phyloP scores from a whole-genome alignment of 2,797 vertebrate genomes.

The Corythornis leucogaster region DNA sequence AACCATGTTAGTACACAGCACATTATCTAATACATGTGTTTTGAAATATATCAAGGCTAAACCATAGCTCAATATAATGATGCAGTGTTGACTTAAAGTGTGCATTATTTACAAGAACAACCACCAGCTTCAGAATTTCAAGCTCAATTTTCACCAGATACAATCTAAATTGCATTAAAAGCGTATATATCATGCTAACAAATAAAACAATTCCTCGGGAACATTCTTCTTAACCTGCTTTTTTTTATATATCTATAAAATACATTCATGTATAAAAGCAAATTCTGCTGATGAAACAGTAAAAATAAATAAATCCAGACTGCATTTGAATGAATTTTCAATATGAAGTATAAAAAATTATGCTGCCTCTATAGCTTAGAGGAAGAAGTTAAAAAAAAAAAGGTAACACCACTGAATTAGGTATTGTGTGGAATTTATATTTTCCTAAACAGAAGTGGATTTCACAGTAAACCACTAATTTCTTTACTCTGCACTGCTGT shows the following conservation, averaged over 20 bases:
- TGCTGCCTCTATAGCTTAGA: slow-evolving; percentile 11
- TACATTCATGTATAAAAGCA: slow-evolving; percentile 12
- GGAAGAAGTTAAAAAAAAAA: not conserved
- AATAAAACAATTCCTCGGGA: slow-evolving; percentile 50
- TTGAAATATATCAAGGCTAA: slow-evolving; percentile 55
- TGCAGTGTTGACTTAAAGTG: slow-evolving; percentile 23
- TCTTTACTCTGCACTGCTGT: not conserved
- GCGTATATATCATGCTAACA: not conserved
- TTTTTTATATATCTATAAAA: slow-evolving; percentile 34
- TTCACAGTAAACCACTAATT: slow-evolving; percentile 18
- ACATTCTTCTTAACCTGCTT: slow-evolving; percentile 27
- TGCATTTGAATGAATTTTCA: slow-evolving; percentile 59
- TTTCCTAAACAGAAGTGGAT: slow-evolving; percentile 22
- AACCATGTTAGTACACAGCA: slow-evolving; percentile 19
- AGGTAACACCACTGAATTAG: not conserved
- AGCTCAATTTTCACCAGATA: not conserved
- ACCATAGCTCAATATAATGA: slow-evolving; percentile 54
- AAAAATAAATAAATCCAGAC: slow-evolving; percentile 58
- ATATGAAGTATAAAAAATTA: slow-evolving; percentile 47
- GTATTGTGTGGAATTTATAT: not conserved
- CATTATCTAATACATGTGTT: slow-evolving; percentile 28
- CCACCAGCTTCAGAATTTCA: slow-evolving; percentile 1
- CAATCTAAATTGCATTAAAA: slow-evolving; percentile 61
- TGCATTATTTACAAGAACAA: slow-evolving; percentile 63
- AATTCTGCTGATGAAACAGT: slow-evolving; percentile 49